Conservation (phyloP, 2,113 vertebrate genomes). For the Phycodurus eques region DNA sequence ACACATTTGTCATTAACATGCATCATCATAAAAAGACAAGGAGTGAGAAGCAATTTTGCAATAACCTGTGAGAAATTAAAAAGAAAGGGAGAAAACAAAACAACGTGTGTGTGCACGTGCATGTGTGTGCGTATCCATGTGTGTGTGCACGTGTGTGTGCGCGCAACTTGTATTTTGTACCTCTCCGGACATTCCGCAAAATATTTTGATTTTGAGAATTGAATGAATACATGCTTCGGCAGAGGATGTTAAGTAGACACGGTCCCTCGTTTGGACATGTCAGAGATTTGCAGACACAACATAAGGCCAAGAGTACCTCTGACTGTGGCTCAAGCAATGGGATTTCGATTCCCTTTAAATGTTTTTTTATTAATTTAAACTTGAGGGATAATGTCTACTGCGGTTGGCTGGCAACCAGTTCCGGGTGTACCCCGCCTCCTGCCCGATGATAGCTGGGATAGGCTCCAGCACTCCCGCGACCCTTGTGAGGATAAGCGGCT, state of each 20-base stretch:
- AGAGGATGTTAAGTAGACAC: background rate
- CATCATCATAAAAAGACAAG: background rate
- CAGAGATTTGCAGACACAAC: background rate
- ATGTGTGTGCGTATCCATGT: background rate
- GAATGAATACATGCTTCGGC: background rate
- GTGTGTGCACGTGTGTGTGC: background rate
- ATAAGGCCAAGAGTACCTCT: too few relatives aligned
- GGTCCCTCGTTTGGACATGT: background rate
- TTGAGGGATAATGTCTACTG: too few relatives aligned
- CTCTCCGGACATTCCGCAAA: background rate
- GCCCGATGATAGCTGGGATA: too few relatives aligned
- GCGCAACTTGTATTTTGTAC: background rate
- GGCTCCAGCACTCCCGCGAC: too few relatives aligned
- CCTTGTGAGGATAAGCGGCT: too few relatives aligned
- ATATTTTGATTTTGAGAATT: background rate
- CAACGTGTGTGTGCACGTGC: background rate
- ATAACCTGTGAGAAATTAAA: background rate
- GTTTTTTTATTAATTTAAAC: too few relatives aligned
- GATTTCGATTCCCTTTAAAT: too few relatives aligned
- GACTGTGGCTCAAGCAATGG: too few relatives aligned
- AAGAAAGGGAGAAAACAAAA: background rate
- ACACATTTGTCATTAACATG: background rate
- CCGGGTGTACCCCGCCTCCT: too few relatives aligned
- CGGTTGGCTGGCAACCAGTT: too few relatives aligned
- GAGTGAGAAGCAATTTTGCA: background rate